A percentile compares a stretch with the other conserved stretches of the same genome.
Evolutionary conservation across 2,113 vertebrate species (phyloP).

Genomic region (Mellivora capensis): DNA sequence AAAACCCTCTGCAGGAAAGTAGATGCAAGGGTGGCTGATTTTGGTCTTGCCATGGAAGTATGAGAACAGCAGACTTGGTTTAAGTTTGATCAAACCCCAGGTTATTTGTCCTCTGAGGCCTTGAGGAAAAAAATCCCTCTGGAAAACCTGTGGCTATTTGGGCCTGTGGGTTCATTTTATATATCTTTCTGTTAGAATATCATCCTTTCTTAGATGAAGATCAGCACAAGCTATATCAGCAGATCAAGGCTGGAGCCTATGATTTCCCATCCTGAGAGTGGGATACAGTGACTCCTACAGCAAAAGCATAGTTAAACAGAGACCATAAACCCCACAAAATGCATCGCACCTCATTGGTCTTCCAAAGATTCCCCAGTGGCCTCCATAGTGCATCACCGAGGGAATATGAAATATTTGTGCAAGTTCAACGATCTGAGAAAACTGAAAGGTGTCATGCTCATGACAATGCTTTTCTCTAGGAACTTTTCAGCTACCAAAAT

Average conservation of each 20-base stretch:
- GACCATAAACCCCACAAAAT: conserved; percentile 97
- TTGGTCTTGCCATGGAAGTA: conserved; percentile 92
- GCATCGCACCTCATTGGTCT: conserved; percentile 95
- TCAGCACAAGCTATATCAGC: conserved; percentile 98
- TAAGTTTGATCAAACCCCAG: conserved; percentile 96
- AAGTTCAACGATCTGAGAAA: not conserved
- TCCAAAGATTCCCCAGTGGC: conserved; percentile 32
- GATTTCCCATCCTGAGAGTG: conserved; percentile 98
- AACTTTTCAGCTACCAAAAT: not conserved
- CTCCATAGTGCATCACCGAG: not conserved
- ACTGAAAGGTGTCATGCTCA: not conserved
- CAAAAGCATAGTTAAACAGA: conserved; percentile 98
- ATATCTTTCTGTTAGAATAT: conserved; percentile 97
- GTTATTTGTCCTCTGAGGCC: conserved; percentile 96
- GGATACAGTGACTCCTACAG: conserved; percentile 97
- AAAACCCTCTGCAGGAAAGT: conserved; percentile 95
- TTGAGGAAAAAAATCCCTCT: conserved; percentile 95
- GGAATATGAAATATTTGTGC: not conserved
- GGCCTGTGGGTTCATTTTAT: conserved; percentile 98
- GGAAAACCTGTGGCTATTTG: conserved; percentile 98
- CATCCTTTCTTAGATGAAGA: conserved; percentile 99
- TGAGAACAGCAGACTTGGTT: conserved; percentile 97
- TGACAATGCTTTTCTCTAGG: not conserved
- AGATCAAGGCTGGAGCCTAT: conserved; percentile 98
- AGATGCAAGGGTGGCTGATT: conserved; percentile 97